Evolutionary conservation across 2,888 invertebrate species (phyloP).

Genomic region (Rhagonycha fulva): DNA sequence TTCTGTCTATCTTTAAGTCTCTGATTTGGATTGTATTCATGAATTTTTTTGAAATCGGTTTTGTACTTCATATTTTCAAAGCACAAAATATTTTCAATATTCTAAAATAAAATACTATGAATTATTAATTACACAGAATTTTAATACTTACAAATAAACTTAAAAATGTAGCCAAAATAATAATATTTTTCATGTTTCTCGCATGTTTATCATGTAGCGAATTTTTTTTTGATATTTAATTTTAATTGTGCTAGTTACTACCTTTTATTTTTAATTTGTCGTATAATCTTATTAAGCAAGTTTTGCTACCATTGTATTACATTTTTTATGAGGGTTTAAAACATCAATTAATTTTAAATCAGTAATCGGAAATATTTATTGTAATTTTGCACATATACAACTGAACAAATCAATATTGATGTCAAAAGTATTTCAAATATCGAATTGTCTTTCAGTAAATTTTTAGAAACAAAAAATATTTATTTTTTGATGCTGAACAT

Average conservation of each 20-base stretch:
- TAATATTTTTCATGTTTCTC: not conserved
- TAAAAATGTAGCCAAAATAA: not conserved
- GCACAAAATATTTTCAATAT: not conserved
- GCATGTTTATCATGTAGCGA: not conserved
- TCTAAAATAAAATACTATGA: not conserved
- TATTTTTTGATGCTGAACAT: too few relatives aligned
- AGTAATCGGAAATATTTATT: not conserved
- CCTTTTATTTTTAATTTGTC: not conserved
- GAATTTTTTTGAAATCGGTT: not conserved
- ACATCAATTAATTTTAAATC: not conserved
- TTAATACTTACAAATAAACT: not conserved
- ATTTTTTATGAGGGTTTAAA: not conserved
- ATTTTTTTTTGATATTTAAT: not conserved
- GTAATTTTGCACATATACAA: not conserved
- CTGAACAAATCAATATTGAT: too few relatives aligned
- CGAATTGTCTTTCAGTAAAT: too few relatives aligned
- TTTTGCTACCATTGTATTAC: not conserved
- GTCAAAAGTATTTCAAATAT: too few relatives aligned
- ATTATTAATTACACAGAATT: not conserved
- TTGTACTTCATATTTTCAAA: not conserved
- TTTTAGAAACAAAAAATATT: too few relatives aligned
- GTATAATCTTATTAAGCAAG: not conserved
- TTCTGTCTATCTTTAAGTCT: not conserved
- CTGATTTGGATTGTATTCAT: not conserved
- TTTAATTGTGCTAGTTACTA: not conserved